phyloP scores from a whole-genome alignment of 2,888 invertebrate species.

The Drosophila formosana region DNA sequence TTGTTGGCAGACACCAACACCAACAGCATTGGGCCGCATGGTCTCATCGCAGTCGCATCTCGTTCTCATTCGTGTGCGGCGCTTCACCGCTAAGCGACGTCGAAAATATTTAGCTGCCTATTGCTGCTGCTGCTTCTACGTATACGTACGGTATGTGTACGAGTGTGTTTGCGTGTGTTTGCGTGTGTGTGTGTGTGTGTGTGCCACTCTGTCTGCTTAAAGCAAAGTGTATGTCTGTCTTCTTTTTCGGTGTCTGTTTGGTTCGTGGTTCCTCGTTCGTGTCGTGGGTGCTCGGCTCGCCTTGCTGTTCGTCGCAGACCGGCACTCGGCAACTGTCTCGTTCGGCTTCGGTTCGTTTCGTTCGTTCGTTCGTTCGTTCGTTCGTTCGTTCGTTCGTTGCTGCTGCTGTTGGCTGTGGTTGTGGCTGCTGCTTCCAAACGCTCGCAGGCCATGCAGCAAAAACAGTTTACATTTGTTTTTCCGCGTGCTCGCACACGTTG shows the following conservation, averaged over 20 bases:
- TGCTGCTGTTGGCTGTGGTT: slow-evolving; percentile 16
- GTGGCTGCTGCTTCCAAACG: slow-evolving; percentile 57
- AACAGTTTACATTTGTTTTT: slow-evolving; percentile 86
- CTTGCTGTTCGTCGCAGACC: slow-evolving; percentile 13
- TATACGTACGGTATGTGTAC: slow-evolving; percentile 24
- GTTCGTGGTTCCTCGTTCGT: neutral
- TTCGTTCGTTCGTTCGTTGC: slow-evolving; percentile 7
- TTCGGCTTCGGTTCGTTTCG: slow-evolving; percentile 17
- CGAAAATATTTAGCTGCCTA: slow-evolving; percentile 58
- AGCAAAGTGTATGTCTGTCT: neutral
- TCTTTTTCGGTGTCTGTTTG: neutral
- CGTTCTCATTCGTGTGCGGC: slow-evolving; percentile 79
- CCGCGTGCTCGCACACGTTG: slow-evolving; percentile 86
- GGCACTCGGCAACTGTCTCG: slow-evolving; percentile 17
- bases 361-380: slow-evolving; percentile 9
- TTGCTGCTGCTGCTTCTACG: slow-evolving; percentile 48
- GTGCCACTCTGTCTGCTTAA: slow-evolving; percentile 1
- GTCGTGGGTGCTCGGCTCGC: slow-evolving; percentile 28
- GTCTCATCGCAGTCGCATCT: slow-evolving; percentile 51
- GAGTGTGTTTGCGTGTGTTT: neutral
- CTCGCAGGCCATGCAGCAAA: slow-evolving; percentile 73
- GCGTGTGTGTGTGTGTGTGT: slow-evolving; percentile 7
- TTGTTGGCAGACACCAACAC: slow-evolving; percentile 33
- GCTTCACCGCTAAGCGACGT: slow-evolving; percentile 78
- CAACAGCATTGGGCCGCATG: slow-evolving; percentile 28